These are phyloP conservation scores for Drosophila asahinai DNA, from an alignment of 1,140 invertebrate genomes.

Conservation along the genomic window DNA sequence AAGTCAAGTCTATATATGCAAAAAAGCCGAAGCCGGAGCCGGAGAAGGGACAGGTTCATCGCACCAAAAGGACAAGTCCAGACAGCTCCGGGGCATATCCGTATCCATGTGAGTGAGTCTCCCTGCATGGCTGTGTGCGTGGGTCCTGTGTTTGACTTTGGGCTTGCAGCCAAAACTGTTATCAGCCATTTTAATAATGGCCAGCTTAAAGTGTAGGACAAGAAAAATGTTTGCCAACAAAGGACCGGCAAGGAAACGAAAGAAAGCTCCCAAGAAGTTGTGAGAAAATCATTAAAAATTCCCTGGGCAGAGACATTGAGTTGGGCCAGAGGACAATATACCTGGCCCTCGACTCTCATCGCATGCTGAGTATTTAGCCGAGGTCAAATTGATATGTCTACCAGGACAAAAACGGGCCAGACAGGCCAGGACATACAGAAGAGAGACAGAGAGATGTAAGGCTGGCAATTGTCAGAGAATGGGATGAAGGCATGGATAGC, in stretches of 20 bases:
- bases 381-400: conserved; percentile 76
- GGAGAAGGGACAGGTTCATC: conserved; percentile 68
- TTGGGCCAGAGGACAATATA: conserved; percentile 42
- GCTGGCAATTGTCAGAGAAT: conserved; percentile 34
- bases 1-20: conserved; percentile 47
- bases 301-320: conserved; percentile 48
- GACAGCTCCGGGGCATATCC: conserved; percentile 59
- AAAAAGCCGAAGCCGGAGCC: conserved; percentile 12
- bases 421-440: conserved; percentile 17
- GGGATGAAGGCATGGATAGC: conserved; percentile 9
- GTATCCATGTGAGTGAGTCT: conserved; percentile 42
- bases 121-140: conserved; percentile 19
- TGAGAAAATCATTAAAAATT: conserved; percentile 80
- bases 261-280: conserved; percentile 49
- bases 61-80: conserved; percentile 73
- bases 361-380: conserved; percentile 67
- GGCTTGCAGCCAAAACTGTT: conserved; percentile 78
- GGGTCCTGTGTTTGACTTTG: conserved; percentile 72
- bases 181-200: conserved; percentile 82
- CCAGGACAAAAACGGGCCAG: conserved; percentile 40
- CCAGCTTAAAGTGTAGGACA: conserved; percentile 80
- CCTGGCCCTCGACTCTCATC: conserved; percentile 48
- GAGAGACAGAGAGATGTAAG: conserved; percentile 35
- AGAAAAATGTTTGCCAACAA: conserved; percentile 82
- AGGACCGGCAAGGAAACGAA: conserved; percentile 45